Percentiles rank a stretch among this genome's conserved stretches.
These are phyloP conservation scores for Tangara arthus DNA, from an alignment of 2,797 vertebrate genomes.

Conservation along the genomic window DNA sequence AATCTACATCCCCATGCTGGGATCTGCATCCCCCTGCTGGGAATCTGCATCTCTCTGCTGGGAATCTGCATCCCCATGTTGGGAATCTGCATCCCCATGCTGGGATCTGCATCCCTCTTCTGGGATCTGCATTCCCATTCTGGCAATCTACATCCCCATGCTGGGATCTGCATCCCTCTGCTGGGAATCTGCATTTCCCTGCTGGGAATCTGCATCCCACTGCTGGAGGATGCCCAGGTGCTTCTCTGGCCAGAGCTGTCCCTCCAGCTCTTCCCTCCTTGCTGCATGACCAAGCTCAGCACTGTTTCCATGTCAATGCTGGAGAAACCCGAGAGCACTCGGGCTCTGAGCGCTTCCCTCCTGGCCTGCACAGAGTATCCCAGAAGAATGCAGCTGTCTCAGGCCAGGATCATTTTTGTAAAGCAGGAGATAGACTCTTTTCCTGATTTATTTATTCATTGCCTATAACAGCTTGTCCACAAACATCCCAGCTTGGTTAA, in stretches of 20 bases:
- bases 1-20: accelerated
- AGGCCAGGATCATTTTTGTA: background rate
- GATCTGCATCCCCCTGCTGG: background rate
- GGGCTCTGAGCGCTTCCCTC: background rate
- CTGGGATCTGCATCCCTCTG: background rate
- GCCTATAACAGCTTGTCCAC: conserved; percentile 1
- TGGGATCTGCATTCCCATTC: too few relatives aligned
- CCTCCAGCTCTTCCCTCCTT: background rate
- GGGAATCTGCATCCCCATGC: background rate
- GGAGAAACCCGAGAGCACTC: accelerated
- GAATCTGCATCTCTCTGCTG: background rate
- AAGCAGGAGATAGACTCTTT: background rate
- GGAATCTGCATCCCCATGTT: background rate
- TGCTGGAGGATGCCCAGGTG: background rate
- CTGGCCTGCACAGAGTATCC: background rate
- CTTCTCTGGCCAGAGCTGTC: background rate
- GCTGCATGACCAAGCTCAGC: background rate
- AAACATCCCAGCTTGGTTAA: conserved; percentile 52
- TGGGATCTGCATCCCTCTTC: background rate
- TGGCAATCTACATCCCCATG: background rate
- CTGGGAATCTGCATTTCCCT: background rate
- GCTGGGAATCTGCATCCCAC: background rate
- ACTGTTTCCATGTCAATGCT: accelerated
- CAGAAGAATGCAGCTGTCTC: background rate
- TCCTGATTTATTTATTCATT: conserved; percentile 52